Base-by-base conservation (phyloP, 2,797 vertebrate species). In the Muraenolepis orangiensis region DNA sequence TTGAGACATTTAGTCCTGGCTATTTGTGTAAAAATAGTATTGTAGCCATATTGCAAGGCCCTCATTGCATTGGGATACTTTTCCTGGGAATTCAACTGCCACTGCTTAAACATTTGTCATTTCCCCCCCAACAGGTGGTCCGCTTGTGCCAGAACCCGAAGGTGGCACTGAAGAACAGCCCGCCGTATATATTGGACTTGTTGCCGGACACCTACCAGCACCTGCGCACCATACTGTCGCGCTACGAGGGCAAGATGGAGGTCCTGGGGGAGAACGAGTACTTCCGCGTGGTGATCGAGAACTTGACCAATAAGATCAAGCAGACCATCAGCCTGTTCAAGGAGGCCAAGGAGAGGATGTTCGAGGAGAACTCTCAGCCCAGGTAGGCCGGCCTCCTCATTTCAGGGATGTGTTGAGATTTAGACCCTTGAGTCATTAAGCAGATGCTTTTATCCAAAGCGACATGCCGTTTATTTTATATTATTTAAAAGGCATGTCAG, bases 291-390 rank as follows among this genome's bases (percentile, higher is more conserved):
- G 98, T 99, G 90, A 96, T 99, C 96, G 98, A 99, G 85, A 99
- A 99, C 88, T 84, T 99, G 78, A 96, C 96, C 85, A 99, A 99
- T 87, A 99, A 99, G 91, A 99, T 97, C 82, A 99, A 99, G 87
- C 98, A 99, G 93, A 99, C 98, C 81, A 98, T 98, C 90, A 98
- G 96, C 90, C 94, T 99, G 76, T 99, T 99, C 90, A 99, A 99
- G 83, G 97, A 99, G 76, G 98, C 97, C 72, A 99, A 99, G 74
- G 98, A 99, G 18, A 88, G 97, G 84, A 99, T 99, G 98, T 99
- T 98, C 6, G 98, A 99, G 87, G 98, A 99, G 90, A 98, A 99
- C 88, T 98, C 98, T 0, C 98, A 99, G 87, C 97, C 97, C 73
- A 97, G 98, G 98, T 98, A 84, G 95, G 87, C 69, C 57, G 0